These are phyloP conservation scores for Homarus americanus DNA, from an alignment of 1,140 invertebrate species.

Conservation along the genomic window DNA sequence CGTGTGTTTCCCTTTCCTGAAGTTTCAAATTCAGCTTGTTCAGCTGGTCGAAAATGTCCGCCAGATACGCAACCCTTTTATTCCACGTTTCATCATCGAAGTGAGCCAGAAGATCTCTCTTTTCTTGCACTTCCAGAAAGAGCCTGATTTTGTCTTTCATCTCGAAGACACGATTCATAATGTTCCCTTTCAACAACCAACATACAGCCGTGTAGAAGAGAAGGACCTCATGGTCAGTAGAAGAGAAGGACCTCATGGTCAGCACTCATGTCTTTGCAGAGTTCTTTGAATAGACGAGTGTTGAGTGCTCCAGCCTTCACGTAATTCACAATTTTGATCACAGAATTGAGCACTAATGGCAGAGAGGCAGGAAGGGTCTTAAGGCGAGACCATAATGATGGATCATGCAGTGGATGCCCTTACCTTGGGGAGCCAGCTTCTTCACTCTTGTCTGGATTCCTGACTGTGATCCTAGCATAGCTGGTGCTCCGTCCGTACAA, in stretches of 20 bases:
- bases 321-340: conserved; percentile 72
- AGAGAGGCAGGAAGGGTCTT: conserved; percentile 71
- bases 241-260: too few species aligned
- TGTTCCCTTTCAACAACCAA: too few species aligned
- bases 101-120: background rate
- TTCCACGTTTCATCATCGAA: background rate
- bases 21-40: background rate
- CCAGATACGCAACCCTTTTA: background rate
- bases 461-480: conserved; percentile 29
- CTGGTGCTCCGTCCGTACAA: conserved; percentile 35
- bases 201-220: too few species aligned
- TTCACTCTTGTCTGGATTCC: conserved; percentile 38
- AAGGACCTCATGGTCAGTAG: too few species aligned
- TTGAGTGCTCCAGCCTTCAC: conserved; percentile 68
- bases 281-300: too few species aligned
- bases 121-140: too few species aligned
- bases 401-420: conserved; percentile 64
- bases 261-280: too few species aligned
- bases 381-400: conserved; percentile 46
- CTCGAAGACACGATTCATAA: too few species aligned
- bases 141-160: too few species aligned
- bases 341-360: conserved; percentile 54
- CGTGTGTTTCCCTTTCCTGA: background rate
- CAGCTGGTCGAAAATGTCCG: conserved; percentile 1
- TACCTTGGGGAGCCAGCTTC: conserved; percentile 46